Evolutionary conservation across 2,888 invertebrate genomes (phyloP).

Genomic region (Xanthorhoe designata): DNA sequence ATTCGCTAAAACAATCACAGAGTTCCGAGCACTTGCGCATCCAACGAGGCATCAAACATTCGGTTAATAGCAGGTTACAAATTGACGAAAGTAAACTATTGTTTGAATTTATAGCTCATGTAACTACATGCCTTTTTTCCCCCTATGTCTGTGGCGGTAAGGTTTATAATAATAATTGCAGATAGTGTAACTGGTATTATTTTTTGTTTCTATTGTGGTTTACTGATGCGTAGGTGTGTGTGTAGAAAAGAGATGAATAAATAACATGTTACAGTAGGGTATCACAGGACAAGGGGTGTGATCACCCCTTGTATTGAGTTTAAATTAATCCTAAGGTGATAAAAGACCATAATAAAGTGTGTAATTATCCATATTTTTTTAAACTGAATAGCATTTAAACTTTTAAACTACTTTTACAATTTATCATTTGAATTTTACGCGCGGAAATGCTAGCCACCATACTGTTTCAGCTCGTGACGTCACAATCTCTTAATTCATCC

Average conservation of each 20-base stretch:
- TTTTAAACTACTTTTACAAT: too few relatives aligned
- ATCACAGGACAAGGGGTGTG: too few relatives aligned
- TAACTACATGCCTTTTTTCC: neutral
- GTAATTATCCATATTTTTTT: too few relatives aligned
- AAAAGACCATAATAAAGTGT: too few relatives aligned
- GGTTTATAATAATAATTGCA: constrained; percentile 15
- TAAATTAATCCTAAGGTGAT: neutral
- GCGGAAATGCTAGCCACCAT: too few relatives aligned
- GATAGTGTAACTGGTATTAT: constrained; percentile 28
- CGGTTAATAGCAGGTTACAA: constrained; percentile 72
- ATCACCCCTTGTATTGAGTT: too few relatives aligned
- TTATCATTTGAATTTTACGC: too few relatives aligned
- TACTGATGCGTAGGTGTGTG: constrained; percentile 53
- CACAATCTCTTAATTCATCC: too few relatives aligned
- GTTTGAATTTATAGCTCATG: constrained; percentile 45
- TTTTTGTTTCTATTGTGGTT: constrained; percentile 48
- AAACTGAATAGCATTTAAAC: too few relatives aligned
- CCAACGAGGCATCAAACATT: constrained; percentile 75
- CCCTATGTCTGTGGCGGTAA: constrained; percentile 3
- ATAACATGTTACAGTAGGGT: constrained; percentile 22
- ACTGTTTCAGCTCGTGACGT: too few relatives aligned
- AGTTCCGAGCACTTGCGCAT: constrained; percentile 56
- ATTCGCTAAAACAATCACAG: constrained; percentile 56
- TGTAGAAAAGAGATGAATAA: constrained; percentile 15
- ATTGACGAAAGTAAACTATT: constrained; percentile 70